Evolutionary conservation across 2,113 vertebrate species (phyloP).

Genomic region (Montifringilla adamsi): DNA sequence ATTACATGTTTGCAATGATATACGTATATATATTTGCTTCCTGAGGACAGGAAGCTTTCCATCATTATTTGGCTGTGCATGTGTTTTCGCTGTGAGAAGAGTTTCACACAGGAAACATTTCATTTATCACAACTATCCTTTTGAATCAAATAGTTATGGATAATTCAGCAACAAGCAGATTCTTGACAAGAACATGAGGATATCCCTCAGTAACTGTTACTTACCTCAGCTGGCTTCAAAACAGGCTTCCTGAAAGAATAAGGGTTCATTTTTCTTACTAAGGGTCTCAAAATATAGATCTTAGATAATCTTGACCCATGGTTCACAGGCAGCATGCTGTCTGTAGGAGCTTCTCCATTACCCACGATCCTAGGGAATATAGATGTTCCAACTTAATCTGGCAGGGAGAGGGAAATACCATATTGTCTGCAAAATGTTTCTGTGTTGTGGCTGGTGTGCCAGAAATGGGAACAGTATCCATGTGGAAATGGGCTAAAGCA

Average conservation of each 20-base stretch:
- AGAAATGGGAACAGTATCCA: background rate
- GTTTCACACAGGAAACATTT: background rate
- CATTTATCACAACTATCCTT: background rate
- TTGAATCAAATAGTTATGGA: background rate
- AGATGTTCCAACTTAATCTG: background rate
- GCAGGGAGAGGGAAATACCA: background rate
- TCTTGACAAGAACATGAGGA: background rate
- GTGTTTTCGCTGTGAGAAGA: background rate
- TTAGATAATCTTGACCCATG: background rate
- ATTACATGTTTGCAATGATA: conserved; percentile 20
- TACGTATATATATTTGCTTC: background rate
- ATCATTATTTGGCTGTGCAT: background rate
- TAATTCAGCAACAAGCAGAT: background rate
- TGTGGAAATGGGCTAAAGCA: background rate
- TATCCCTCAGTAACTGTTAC: background rate
- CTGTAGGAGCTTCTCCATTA: background rate
- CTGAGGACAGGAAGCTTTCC: background rate
- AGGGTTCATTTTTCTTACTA: background rate
- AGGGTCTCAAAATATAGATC: background rate
- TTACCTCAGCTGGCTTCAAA: background rate
- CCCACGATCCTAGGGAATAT: background rate
- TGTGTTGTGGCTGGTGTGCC: background rate
- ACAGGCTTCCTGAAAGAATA: background rate
- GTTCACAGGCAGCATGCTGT: background rate
- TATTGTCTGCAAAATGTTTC: background rate